Base-by-base conservation (phyloP, 2,888 invertebrate species). In the Brachyopa scutellaris region DNA sequence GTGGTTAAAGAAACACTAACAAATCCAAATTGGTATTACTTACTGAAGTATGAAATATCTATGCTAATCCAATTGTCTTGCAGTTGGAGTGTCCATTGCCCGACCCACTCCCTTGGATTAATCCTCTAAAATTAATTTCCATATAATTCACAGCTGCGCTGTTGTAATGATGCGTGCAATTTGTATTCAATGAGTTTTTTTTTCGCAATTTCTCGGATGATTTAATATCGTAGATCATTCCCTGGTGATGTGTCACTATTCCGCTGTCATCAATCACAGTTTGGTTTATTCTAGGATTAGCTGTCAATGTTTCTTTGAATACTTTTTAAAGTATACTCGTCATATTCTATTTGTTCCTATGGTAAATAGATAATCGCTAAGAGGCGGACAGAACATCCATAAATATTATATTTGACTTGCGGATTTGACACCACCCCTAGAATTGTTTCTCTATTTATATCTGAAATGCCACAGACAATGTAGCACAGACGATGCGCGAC, bases 251-350 rank as follows among this genome's bases (percentile, higher is more conserved):
- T 55, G 59, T 78, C 78, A 66, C 66, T 19, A 33, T 21, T 59
- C 29, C 31, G n/a, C 45, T 19, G 72, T 72, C 78, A 78, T 78
- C 66, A 66, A 78, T 78, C 78, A 78, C 61, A 66, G 72, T 70
- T 64, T 59, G 72, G 51, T 36, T 78, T 78, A 57, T 53, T 45
- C 36, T 42, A 49, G 42, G 29, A 51, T 57, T 57, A 33, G 13
- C 72, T 78, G 77, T 78, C 77, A 78, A 49, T 70, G 33, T 51
- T 9, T 64, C 36, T 36, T 53, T 57, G 72, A 78, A 78, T 72
- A 64, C 31, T 13, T 26, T 26, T 26, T 26, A 26, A 26, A 3
- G 26, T 6, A 26, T 26, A 26, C n/a, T n/a, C n/a, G n/a, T n/a
- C 5, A 64, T 74, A 33, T 42, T 70, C 36, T 55, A 31, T 53